These are phyloP conservation scores for Dasyprocta punctata DNA, from an alignment of 2,113 vertebrate species.

Conservation along the genomic window DNA sequence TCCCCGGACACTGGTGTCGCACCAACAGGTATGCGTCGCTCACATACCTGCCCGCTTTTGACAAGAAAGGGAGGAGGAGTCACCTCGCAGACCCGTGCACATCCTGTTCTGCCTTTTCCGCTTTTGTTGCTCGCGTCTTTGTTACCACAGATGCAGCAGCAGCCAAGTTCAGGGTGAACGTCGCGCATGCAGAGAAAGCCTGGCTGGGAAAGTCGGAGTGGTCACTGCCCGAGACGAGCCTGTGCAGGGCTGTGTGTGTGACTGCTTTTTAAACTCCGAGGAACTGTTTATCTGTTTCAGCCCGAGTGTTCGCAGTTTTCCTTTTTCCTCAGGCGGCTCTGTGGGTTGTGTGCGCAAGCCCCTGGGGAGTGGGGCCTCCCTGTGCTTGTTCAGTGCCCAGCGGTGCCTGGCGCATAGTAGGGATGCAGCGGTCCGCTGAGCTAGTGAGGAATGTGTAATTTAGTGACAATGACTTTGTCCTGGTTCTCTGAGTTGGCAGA, in stretches of 20 bases:
- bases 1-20: background rate
- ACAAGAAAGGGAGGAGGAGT: background rate
- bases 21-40: background rate
- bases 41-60: background rate
- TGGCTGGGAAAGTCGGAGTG: background rate
- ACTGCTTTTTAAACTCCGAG: background rate
- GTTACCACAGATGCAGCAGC: background rate
- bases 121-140: background rate
- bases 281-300: conserved; percentile 45
- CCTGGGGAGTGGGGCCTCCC: background rate
- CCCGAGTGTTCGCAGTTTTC: background rate
- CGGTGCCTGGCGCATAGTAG: background rate
- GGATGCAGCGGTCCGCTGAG: background rate
- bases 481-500: background rate
- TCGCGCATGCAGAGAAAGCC: background rate
- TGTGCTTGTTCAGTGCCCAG: background rate
- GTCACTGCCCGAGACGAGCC: background rate
- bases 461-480: background rate
- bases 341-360: background rate
- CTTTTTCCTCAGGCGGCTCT: background rate
- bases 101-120: conserved; percentile 48
- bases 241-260: background rate
- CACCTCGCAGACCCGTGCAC: background rate
- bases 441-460: background rate
- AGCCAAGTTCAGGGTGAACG: background rate